Conservation (phyloP, 1,140 invertebrate species). For the Ladona fulva region DNA sequence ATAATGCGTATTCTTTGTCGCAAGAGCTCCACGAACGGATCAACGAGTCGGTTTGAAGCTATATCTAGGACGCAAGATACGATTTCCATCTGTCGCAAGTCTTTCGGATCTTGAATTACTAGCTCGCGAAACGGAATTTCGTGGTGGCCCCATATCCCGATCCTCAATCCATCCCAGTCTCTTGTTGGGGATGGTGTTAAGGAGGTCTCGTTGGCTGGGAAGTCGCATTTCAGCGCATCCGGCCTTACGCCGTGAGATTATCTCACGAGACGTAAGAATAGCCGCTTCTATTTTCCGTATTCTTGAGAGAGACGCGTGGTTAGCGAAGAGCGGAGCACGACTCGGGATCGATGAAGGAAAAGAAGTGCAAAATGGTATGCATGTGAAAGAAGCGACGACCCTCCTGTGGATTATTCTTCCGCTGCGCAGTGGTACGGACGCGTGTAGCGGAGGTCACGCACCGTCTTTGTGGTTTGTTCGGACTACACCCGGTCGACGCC, state of each 20-base stretch:
- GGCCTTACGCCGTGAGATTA: background rate
- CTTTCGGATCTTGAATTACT: background rate
- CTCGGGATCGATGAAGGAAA: background rate
- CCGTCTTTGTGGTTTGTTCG: too few relatives aligned
- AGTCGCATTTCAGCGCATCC: background rate
- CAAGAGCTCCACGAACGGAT: background rate
- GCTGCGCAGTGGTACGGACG: too few relatives aligned
- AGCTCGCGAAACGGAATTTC: background rate
- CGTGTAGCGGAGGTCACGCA: too few relatives aligned
- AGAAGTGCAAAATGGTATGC: background rate
- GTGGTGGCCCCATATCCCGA: background rate
- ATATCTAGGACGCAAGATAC: background rate
- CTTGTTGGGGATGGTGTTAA: background rate
- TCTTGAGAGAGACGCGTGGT: background rate
- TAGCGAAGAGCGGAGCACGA: background rate
- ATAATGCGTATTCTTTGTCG: background rate
- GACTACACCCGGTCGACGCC: too few relatives aligned
- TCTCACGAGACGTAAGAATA: background rate
- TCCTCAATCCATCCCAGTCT: background rate
- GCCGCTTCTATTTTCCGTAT: background rate
- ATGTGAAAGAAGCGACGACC: background rate
- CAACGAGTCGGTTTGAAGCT: background rate
- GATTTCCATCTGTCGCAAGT: background rate
- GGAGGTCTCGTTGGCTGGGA: background rate
- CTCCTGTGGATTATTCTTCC: too few relatives aligned